Base-by-base conservation (phyloP, 2,888 invertebrate genomes). In the Notodromas monacha region DNA sequence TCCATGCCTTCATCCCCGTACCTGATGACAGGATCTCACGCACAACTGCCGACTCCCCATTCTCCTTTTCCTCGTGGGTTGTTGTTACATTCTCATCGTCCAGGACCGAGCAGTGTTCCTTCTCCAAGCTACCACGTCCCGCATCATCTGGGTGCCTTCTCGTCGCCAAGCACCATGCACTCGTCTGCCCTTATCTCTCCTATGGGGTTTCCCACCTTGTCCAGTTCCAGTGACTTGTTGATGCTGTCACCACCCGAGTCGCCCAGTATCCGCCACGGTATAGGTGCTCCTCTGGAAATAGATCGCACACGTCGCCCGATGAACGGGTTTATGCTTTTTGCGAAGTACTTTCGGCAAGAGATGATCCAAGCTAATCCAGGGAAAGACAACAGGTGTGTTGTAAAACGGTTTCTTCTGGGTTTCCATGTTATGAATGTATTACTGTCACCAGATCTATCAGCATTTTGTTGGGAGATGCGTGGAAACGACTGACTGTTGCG, bases 301-400 rank as follows among this genome's bases (percentile, higher is more conserved):
- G 38, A 38, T 26, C 48, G 48, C 37, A 44, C 50, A 12, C 51
- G 52, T 36, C 38, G 54, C 26, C 56, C 56, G n/a, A 55, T 55
- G 55, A 56, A 56, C 40, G 55, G 52, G 2, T 56, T 56, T 40
- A 49, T 56, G 46, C 40, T 56, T 32, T 56, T 53, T 45, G 55
- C 56, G 12, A 51, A 55, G 39, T 46, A 48, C 30, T 47, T 48
- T 35, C 40, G 55, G 11, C 42, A 52, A 5, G 49, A 50, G 35
- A 46, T 52, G 28, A 55, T 53, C 21, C 52, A 54, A 36, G 44
- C 45, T 36, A 49, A 48, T 40, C 55, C 56, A 16, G 52, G 54
- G 10, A 52, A 51, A 39, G 55, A 56, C 37, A 56, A 56, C 40
- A 47, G 55, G 55, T 55, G 38, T 29, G 31, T 21, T 13, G n/a